Conservation (phyloP, 2,113 vertebrate species). For the Jacana jacana region DNA sequence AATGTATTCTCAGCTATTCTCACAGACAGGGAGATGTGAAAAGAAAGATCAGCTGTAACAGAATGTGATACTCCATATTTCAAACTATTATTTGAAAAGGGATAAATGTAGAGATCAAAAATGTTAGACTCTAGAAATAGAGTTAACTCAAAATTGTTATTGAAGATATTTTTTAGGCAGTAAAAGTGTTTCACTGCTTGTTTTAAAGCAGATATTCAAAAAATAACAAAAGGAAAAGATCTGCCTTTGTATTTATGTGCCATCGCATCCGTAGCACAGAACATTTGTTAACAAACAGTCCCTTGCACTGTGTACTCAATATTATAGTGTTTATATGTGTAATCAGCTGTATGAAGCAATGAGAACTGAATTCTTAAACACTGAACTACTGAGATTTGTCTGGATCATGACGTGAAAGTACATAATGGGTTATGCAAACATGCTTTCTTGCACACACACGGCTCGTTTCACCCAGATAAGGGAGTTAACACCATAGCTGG, state of each 20-base stretch:
- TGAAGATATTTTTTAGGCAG: background rate
- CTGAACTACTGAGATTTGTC: background rate
- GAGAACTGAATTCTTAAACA: conserved; percentile 10
- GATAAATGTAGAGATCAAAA: background rate
- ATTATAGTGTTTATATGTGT: background rate
- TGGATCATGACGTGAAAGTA: background rate
- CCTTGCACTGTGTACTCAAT: background rate
- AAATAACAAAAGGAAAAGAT: background rate
- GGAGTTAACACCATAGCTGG: background rate
- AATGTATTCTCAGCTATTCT: background rate
- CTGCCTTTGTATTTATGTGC: background rate
- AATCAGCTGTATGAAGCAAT: conserved; percentile 36
- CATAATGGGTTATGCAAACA: background rate
- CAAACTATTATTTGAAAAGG: background rate
- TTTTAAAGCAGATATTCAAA: background rate
- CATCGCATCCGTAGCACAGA: background rate
- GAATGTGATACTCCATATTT: background rate
- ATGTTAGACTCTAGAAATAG: background rate
- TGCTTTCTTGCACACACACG: background rate
- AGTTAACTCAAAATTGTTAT: background rate
- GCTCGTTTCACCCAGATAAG: background rate
- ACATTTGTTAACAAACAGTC: conserved; percentile 27
- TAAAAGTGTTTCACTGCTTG: background rate
- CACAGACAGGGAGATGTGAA: background rate
- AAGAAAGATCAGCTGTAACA: background rate